phyloP scores from a whole-genome alignment of 2,888 invertebrate genomes.

The Tolmerus cingulatus region DNA sequence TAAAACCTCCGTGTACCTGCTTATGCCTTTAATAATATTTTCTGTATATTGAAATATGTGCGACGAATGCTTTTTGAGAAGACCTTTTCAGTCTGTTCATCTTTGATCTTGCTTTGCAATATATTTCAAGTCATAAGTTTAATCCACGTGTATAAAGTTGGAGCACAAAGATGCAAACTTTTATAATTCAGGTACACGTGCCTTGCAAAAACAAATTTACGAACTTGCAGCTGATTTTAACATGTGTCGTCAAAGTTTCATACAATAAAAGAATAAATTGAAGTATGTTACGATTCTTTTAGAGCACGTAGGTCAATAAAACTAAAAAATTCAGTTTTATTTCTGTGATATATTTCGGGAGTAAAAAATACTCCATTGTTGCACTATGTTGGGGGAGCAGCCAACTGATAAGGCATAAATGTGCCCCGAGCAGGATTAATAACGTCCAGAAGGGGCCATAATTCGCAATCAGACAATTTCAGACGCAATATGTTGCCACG shows the following conservation, averaged over 20 bases:
- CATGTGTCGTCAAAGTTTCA: not conserved
- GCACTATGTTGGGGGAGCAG: not conserved
- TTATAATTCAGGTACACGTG: not conserved
- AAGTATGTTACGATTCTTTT: not conserved
- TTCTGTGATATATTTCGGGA: not conserved
- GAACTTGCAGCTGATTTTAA: not conserved
- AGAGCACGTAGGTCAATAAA: not conserved
- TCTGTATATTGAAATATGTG: not conserved
- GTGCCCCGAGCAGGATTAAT: not conserved
- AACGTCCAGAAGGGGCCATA: not conserved
- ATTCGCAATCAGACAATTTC: not conserved
- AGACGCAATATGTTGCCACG: conserved; percentile 3
- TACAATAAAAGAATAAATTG: not conserved
- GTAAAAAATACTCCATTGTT: not conserved
- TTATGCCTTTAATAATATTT: not conserved
- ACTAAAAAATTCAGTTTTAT: not conserved
- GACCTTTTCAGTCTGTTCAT: not conserved
- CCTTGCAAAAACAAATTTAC: not conserved
- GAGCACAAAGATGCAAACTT: not conserved
- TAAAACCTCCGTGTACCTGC: not conserved
- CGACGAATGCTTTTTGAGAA: not conserved
- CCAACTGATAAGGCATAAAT: not conserved
- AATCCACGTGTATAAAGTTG: not conserved
- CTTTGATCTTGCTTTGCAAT: not conserved
- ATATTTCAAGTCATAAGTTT: not conserved